Conservation (phyloP, 2,888 invertebrate genomes). For the Alcis repandata region DNA sequence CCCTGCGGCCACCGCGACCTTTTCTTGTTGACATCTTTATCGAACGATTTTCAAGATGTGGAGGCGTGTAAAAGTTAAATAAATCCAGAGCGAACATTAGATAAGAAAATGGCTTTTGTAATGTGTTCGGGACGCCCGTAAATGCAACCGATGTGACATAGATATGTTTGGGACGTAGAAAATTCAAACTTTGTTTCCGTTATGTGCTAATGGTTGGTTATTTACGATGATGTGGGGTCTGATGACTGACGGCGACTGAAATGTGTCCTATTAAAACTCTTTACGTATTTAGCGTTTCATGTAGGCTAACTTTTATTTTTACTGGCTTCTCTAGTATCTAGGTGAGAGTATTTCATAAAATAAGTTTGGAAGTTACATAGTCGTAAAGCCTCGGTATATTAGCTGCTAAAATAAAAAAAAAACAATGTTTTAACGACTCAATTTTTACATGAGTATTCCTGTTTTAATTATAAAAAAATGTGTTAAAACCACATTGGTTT, state of each 20-base stretch:
- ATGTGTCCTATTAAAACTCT: background rate
- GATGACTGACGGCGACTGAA: background rate
- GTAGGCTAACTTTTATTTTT: no score
- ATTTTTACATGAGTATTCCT: no score
- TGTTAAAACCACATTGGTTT: no score
- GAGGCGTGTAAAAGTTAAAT: constrained; percentile 85
- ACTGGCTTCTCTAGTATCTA: no score
- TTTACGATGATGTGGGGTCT: constrained; percentile 32
- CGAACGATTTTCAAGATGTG: constrained; percentile 80
- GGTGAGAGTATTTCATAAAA: no score
- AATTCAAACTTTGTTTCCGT: constrained; percentile 65
- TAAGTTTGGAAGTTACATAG: no score
- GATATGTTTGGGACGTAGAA: constrained; percentile 72
- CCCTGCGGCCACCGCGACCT: constrained; percentile 70
- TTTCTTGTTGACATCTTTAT: constrained; percentile 83
- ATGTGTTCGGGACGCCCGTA: constrained; percentile 84
- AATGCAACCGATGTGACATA: constrained; percentile 83
- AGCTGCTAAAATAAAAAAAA: no score
- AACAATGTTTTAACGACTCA: no score
- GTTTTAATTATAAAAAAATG: no score
- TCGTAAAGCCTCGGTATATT: no score
- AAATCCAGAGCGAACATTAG: constrained; percentile 84
- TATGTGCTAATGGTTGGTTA: constrained; percentile 41
- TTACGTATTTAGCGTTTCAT: background rate
- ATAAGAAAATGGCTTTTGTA: constrained; percentile 85